These are phyloP conservation scores for Dendrolimus houi DNA, from an alignment of 2,888 invertebrate genomes.

Conservation along the genomic window DNA sequence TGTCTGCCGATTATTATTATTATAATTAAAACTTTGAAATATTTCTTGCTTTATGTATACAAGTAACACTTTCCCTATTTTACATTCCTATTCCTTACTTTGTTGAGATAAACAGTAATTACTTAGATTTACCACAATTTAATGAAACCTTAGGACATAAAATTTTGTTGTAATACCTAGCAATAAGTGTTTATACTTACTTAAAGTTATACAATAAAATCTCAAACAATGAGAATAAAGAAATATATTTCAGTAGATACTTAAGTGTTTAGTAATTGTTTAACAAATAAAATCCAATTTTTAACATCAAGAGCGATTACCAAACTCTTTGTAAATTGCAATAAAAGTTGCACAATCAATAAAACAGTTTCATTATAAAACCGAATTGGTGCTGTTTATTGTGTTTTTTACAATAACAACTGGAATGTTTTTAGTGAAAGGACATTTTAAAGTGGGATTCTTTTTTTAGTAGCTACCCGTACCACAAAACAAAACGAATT, in stretches of 20 bases:
- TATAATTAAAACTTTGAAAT: too few species aligned
- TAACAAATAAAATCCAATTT: slow-evolving; percentile 8
- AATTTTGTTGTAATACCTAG: background rate
- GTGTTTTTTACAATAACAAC: too few species aligned
- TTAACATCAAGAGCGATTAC: slow-evolving; percentile 3
- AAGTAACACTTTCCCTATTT: too few species aligned
- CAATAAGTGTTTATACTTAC: background rate
- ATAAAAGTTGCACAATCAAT: slow-evolving; percentile 5
- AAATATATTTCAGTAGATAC: background rate
- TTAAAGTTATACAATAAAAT: background rate
- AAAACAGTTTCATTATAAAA: slow-evolving; percentile 6
- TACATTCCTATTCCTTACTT: too few species aligned
- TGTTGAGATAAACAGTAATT: too few species aligned
- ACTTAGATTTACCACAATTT: too few species aligned
- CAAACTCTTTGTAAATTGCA: slow-evolving; percentile 3
- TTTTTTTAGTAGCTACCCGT: too few species aligned
- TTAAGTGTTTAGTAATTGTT: background rate
- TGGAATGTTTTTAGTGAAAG: too few species aligned
- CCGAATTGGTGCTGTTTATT: background rate
- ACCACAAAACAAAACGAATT: too few species aligned
- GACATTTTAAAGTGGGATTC: too few species aligned
- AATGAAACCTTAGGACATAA: background rate
- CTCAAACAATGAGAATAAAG: background rate
- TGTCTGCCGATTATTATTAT: too few species aligned
- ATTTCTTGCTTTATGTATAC: too few species aligned